These are phyloP conservation scores for Choreutis nemorana DNA, from an alignment of 2,888 invertebrate genomes.

Conservation along the genomic window DNA sequence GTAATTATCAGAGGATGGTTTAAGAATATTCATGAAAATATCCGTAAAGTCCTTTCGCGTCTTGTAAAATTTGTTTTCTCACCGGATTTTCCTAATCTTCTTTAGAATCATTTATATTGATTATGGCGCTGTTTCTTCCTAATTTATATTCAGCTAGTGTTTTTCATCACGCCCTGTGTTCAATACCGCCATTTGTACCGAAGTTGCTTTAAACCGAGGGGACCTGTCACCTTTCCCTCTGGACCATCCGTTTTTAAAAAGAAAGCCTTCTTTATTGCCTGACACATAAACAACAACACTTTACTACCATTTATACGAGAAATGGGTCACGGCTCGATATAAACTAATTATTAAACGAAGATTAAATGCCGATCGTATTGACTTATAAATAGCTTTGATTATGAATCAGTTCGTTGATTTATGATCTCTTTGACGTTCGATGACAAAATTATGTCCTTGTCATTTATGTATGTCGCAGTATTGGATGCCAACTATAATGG, in stretches of 20 bases:
- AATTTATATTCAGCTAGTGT: slow-evolving; percentile 68
- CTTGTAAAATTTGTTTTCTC: slow-evolving; percentile 59
- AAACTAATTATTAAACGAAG: slow-evolving; percentile 39
- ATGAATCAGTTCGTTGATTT: slow-evolving; percentile 18
- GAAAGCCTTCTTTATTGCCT: slow-evolving; percentile 35
- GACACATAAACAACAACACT: slow-evolving; percentile 35
- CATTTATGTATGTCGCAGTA: slow-evolving; percentile 30
- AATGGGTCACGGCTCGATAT: slow-evolving; percentile 26
- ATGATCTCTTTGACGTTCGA: slow-evolving; percentile 26
- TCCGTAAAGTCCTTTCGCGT: too few species aligned
- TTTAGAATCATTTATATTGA: slow-evolving; percentile 67
- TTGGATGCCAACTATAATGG: slow-evolving; percentile 35
- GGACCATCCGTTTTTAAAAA: slow-evolving; percentile 41
- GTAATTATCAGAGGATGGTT: too few species aligned
- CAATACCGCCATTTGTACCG: slow-evolving; percentile 65
- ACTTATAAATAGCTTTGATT: background rate
- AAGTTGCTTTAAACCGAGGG: slow-evolving; percentile 61
- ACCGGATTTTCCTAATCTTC: slow-evolving; percentile 66
- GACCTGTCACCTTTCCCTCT: slow-evolving; percentile 55
- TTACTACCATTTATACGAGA: slow-evolving; percentile 8
- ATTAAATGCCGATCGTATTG: slow-evolving; percentile 19
- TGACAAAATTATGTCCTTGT: slow-evolving; percentile 38
- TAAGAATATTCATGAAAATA: too few species aligned
- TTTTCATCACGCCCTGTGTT: slow-evolving; percentile 66
- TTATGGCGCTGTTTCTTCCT: slow-evolving; percentile 62